These are phyloP conservation scores for Macrosiphum euphorbiae DNA, from an alignment of 2,888 invertebrate genomes.

Conservation along the genomic window DNA sequence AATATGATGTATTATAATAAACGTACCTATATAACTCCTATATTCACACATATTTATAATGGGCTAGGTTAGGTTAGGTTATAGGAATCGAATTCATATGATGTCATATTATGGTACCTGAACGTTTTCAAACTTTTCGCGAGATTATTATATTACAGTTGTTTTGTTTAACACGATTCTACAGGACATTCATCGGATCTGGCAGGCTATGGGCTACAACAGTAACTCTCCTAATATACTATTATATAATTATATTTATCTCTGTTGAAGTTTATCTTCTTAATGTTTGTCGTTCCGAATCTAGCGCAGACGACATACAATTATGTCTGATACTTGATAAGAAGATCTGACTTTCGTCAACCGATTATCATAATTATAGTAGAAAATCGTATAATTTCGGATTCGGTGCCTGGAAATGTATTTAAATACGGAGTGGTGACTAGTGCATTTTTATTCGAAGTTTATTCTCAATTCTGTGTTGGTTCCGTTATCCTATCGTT, in stretches of 20 bases:
- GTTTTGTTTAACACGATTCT: background rate
- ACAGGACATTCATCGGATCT: background rate
- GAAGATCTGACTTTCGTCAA: too few relatives aligned
- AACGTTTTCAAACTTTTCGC: background rate
- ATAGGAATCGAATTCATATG: background rate
- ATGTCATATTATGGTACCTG: background rate
- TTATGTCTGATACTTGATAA: too few relatives aligned
- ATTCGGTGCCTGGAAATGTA: background rate
- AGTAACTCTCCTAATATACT: background rate
- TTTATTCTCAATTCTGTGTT: background rate
- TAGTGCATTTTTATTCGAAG: background rate
- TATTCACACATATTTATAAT: background rate
- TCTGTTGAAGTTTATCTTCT: background rate
- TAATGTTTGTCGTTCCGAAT: background rate
- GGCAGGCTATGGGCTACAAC: background rate
- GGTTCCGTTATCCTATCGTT: background rate
- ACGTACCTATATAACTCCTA: background rate
- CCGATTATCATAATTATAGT: background rate
- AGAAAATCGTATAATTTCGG: background rate
- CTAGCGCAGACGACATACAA: too few relatives aligned
- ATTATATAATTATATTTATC: background rate
- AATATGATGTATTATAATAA: background rate
- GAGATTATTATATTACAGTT: background rate
- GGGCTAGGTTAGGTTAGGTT: slow-evolving; percentile 4
- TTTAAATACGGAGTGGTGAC: background rate